Evolutionary conservation across 2,797 vertebrate genomes (phyloP).

Genomic region (Sciurus vulgaris): DNA sequence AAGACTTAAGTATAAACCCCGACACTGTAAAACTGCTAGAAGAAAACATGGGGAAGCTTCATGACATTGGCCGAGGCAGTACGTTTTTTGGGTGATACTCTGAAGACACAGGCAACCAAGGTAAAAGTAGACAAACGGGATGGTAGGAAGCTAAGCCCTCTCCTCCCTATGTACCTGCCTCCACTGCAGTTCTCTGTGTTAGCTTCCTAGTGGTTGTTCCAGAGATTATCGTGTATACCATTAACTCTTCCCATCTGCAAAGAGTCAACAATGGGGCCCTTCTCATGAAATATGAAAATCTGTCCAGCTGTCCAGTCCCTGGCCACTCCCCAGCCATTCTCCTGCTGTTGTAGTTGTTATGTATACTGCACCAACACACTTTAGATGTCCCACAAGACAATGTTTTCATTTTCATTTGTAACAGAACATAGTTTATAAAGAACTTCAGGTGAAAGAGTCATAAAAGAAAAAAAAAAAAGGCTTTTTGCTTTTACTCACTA

Average conservation of each 20-base stretch:
- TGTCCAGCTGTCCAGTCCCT: not conserved
- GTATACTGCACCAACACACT: fast-evolving
- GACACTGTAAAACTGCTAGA: not conserved
- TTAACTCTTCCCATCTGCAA: too few relatives aligned
- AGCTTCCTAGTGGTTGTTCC: not conserved
- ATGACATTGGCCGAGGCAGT: not conserved
- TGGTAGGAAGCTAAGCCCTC: not conserved
- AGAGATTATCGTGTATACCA: not conserved
- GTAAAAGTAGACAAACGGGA: not conserved
- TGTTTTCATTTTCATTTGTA: not conserved
- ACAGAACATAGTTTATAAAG: not conserved
- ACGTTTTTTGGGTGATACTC: not conserved
- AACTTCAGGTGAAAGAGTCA: not conserved
- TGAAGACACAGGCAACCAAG: not conserved
- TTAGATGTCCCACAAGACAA: not conserved
- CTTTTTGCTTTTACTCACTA: not conserved
- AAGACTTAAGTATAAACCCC: not conserved
- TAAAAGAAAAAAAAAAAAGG: not conserved
- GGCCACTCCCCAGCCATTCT: fast-evolving
- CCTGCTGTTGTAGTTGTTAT: fast-evolving
- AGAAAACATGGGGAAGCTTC: not conserved
- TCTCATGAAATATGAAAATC: not conserved
- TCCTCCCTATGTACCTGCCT: not conserved
- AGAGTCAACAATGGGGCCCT: not conserved
- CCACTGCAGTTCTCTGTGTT: not conserved